A percentile compares a stretch with the other conserved stretches of the same genome.
Evolutionary conservation across 2,113 vertebrate genomes (phyloP).

Genomic region (Pseudonaja textilis): DNA sequence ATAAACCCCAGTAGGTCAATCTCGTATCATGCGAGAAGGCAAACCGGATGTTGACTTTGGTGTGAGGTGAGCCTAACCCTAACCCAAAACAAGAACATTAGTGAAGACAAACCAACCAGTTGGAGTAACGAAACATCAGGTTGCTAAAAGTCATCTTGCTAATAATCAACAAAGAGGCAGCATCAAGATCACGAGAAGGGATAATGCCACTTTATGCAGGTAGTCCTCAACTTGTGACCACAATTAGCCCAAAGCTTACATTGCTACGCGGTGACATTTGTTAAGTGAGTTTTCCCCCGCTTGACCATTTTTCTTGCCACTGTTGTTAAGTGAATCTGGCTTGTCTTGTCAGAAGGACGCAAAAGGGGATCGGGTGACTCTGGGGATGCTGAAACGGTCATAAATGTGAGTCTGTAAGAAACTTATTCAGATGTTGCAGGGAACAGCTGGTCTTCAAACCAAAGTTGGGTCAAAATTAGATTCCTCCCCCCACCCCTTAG

Average conservation of each 20-base stretch:
- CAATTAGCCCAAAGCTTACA: too few species aligned
- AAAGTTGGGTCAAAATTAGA: neutral
- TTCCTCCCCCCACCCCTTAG: fast-evolving
- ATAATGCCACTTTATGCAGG: too few species aligned
- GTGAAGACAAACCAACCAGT: neutral
- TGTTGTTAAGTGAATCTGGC: too few species aligned
- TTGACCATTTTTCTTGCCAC: too few species aligned
- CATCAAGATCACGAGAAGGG: too few species aligned
- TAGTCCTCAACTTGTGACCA: too few species aligned
- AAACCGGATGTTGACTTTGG: neutral
- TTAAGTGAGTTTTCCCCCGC: too few species aligned
- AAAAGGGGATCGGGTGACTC: too few species aligned
- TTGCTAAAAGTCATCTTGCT: neutral
- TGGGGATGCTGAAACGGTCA: too few species aligned
- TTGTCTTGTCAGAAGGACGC: too few species aligned
- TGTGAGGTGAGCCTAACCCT: neutral
- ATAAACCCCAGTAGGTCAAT: neutral
- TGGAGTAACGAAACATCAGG: neutral
- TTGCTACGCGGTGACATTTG: too few species aligned
- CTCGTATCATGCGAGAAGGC: neutral
- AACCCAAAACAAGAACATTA: neutral
- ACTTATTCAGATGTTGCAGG: neutral
- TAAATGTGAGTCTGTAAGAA: neutral
- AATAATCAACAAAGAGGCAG: neutral
- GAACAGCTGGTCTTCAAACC: neutral